Evolutionary conservation across 2,113 vertebrate species (phyloP), one percentile per base, ranked within the genome.

Genomic region (Petromus typicus): DNA sequence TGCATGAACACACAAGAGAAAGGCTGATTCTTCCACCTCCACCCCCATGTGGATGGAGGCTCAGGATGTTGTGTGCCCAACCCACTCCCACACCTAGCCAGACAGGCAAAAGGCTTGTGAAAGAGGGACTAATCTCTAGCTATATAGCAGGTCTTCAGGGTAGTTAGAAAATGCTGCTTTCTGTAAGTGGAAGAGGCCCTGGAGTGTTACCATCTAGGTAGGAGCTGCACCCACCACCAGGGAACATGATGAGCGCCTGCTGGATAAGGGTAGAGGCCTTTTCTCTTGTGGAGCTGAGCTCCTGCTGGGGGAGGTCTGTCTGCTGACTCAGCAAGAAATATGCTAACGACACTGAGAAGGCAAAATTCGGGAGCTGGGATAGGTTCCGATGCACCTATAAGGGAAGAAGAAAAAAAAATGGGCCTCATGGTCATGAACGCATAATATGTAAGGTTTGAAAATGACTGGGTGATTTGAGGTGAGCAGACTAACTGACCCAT

Each of bases 351-450:
- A 99, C 98, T 0, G 99, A 99, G 98, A 99, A 99, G 83, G 99
- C 99, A 95, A 99, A 99, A 97, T 99, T 99, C 80, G 99, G 99
- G 96, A 99, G 99, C 98, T 99, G 99, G 85, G 99, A 99, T 89
- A 99, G 97, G 98, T 99, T 99, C 95, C 99, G 99, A 98, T 99
- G 99, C 80, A 98, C 98, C 99, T 99, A 94, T 87, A 95, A 91
- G 94, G 95, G 32, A 81, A 1, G 14, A 40, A 90, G 57, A 57
- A 63, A 95, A 1, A 84, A 66, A 27, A 48, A 20, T 16, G 69
- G 56, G 54, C 4, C 10, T 63, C 13, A 22, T 45, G 56, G 13
- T 3, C 22, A 23, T 20, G 3, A 48, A 95, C 27, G 48, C 34
- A 56, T 25, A 37, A 30, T 1, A 40, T 0, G 16, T 22, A 1